Base-by-base conservation (phyloP, 2,797 vertebrate species). In the Amblyraja radiata region DNA sequence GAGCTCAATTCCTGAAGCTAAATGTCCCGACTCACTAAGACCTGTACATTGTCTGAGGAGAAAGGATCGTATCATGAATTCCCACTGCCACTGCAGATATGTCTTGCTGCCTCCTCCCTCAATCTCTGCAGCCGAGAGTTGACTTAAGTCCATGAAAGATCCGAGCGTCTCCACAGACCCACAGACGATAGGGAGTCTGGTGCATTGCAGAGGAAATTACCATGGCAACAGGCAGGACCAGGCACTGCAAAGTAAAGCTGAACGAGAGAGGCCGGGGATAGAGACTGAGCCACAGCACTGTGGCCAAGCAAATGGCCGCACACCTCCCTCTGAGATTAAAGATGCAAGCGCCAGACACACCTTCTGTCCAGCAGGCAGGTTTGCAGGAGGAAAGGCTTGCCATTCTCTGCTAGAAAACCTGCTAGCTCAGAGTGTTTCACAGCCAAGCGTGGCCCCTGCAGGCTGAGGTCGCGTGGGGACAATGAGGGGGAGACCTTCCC, bases 161-260 rank as follows among this genome's bases (percentile, higher is more conserved):
- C 3, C 39, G 90, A 25, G 68, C 25, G 36, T 92, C 71, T 92
- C 39, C 90, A 74, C 90, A 92, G 94, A 96, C 95, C 94, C 54
- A 79, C 94, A 94, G 94, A 95, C 94, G 94, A 94, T 95, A 94
- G 94, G 96, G 96, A 96, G 96, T 96, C 97, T 97, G 96, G 96
- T 97, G 97, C 97, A 97, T 96, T 97, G 97, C 97, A 97, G 97
- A 97, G 95, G 94, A 96, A 95, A 97, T 98, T 97, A 95, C 97
- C 97, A 97, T 98, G 97, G 97, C 97, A 97, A 98, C 97, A 93
- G 95, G 95, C 94, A 58, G 79, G n/a, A 36, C 76, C 32, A 58
- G 77, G 23, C 76, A 16, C 21, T 93, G 77, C 36, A 13, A 78
- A 61, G 54, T 93, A 58, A 78, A 74, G 25, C 36, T 93, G 93